Evolutionary conservation across 2,797 vertebrate species (phyloP).

Genomic region (Chrysocyon brachyurus): DNA sequence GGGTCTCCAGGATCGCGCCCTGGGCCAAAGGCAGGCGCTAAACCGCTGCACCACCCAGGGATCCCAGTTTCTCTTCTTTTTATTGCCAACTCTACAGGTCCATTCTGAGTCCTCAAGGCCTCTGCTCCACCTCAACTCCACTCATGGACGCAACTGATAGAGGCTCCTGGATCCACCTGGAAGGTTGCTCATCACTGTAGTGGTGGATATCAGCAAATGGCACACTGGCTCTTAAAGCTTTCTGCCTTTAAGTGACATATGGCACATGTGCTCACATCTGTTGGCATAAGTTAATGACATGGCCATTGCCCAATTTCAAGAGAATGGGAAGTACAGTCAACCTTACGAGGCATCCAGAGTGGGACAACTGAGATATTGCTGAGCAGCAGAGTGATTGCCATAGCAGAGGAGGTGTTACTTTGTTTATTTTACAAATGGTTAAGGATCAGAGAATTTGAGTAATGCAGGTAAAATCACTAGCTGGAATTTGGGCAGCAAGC

Average conservation of each 20-base stretch:
- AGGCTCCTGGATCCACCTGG: neutral
- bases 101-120: accelerated
- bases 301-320: neutral
- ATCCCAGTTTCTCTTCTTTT: neutral
- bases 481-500: neutral
- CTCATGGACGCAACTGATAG: neutral
- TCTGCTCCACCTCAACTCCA: neutral
- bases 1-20: too few relatives aligned
- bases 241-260: neutral
- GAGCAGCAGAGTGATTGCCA: neutral
- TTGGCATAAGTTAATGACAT: neutral
- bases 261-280: too few relatives aligned
- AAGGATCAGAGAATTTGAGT: neutral
- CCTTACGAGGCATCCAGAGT: accelerated
- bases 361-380: too few relatives aligned
- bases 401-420: neutral
- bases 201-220: neutral
- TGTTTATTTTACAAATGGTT: neutral
- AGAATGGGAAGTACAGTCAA: neutral
- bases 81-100: neutral
- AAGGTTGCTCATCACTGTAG: neutral
- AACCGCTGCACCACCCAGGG: too few relatives aligned
- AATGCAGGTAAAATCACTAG: neutral
- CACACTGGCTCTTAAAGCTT: neutral
- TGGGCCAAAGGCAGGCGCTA: too few relatives aligned